Base-by-base conservation (phyloP, 2,113 vertebrate species). In the Mormyrus iriodes region DNA sequence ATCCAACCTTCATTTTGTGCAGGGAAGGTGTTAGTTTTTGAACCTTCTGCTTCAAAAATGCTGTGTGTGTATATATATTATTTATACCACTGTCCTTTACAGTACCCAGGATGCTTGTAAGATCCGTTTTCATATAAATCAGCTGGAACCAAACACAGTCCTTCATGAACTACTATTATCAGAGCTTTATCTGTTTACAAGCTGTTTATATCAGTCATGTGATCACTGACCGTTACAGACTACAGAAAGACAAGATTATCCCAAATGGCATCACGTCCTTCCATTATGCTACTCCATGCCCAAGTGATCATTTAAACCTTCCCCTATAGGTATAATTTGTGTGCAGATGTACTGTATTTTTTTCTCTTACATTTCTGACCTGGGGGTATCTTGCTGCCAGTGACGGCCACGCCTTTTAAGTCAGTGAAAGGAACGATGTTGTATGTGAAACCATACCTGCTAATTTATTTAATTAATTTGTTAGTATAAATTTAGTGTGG, bases 401-500 rank as follows among this genome's bases (percentile, higher is more conserved):
- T 86, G 89, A 89, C 73, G 89, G 88, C 84, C 31, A 44, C 90
- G 88, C 69, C 15, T 61, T 91, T 44, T 88, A 49, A 90, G 17
- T 12, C 49, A 90, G 49, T 89, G 85, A 39, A 91, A 82, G 91
- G 90, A 90, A 90, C 88, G 87, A 82, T 42, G 15, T 90, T 88
- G 35, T 93, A 91, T 88, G 84, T 91, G 90, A 90, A 90, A 91
- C 89, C 86, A 82, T 86, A 73, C 82, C 85, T 92, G 93, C 89
- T 93, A 92, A 91, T 90, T 90, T 90, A 91, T 92, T 89, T 55
- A 19, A 82, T 89, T 94, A 86, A 76, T 94, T 94, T 94, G 92
- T 93, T 92, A 92, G 91, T 91, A 91, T 91, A 88, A 91, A 89
- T 89, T 93, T 91, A 39, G 44, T 88, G 49, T 88, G 65, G 21